Base-by-base conservation (phyloP, 1,140 invertebrate genomes). In the Lepidostoma basale region DNA sequence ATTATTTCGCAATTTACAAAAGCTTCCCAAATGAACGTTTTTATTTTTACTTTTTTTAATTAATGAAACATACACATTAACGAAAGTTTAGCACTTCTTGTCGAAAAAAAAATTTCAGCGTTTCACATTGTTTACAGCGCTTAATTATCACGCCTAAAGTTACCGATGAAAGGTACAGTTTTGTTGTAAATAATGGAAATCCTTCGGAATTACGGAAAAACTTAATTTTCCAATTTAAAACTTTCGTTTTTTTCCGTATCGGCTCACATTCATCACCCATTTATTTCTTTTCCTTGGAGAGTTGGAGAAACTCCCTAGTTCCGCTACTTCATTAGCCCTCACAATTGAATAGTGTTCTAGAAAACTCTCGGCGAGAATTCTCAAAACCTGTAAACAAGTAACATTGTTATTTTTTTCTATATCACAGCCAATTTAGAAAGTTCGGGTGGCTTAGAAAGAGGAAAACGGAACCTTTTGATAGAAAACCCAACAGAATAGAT, bases 401-500 rank as follows among this genome's bases (percentile, higher is more conserved):
- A 49, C 45, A 49, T 25, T 49, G 45, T 49, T 49, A 56, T 56
- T 56, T 56, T 36, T n/a, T 56, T 56, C 14, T 36, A 56, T 30
- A 39, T 56, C 52, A 56, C 33, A 56, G 52, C 18, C 52, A 56
- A 56, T 33, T 36, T 56, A 10, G 52, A 56, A 56, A 56, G 28
- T 56, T 36, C 18, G 52, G 20, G 20, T 49, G 26, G 45, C 6
- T 25, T 49, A 3, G 14, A 25, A 49, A 49, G n/a, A n/a, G 23
- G 45, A 25, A 49, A n/a, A 49, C 45, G 16, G 10, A 28, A 49
- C 26, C 45, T 49, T 5, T n/a, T 25, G 12, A 26, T n/a, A 49
- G 44, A 23, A 3, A 4, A n/a, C 10, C n/a, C 16, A 23, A 4
- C 30, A 25, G 58, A 40, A 40, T 40, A 2, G 36, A 40, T n/a